A percentile compares a stretch with the other conserved stretches of the same genome.
Evolutionary conservation across 2,113 vertebrate genomes (phyloP).

Genomic region (Lagopus leucura): DNA sequence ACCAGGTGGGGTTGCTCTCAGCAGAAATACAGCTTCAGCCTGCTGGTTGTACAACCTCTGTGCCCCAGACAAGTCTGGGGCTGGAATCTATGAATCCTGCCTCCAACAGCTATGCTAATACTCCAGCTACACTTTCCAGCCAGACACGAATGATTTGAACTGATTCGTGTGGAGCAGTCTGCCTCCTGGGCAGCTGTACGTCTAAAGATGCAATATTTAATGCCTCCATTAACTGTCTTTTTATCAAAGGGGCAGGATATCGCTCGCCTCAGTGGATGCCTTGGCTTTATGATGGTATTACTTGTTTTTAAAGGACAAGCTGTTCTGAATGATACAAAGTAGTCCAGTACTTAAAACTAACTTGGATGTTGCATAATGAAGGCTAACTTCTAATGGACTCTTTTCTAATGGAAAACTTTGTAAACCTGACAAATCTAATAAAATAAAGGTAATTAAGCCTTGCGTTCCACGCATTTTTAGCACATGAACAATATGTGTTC

Average conservation of each 20-base stretch:
- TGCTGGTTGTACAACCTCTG: neutral
- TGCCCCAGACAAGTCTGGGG: neutral
- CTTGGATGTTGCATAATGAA: neutral
- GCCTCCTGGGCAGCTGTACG: neutral
- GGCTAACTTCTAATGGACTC: constrained; percentile 17
- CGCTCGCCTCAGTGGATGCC: neutral
- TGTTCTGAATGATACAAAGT: neutral
- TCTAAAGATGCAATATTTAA: neutral
- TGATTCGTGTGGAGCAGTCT: neutral
- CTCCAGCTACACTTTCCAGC: neutral
- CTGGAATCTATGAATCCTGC: neutral
- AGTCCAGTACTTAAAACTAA: constrained; percentile 28
- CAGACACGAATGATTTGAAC: neutral
- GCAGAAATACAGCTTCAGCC: neutral
- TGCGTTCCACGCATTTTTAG: constrained; percentile 41
- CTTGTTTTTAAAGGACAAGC: constrained; percentile 1
- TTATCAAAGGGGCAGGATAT: neutral
- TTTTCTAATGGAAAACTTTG: neutral
- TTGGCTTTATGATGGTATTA: neutral
- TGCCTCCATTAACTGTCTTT: neutral
- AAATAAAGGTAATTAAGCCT: constrained; percentile 61
- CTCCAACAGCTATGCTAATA: neutral
- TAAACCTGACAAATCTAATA: constrained; percentile 41
- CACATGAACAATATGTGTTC: constrained; percentile 23
- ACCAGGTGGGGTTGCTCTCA: neutral